These are phyloP conservation scores for Andinoacara biseriatus DNA, from an alignment of 2,113 vertebrate species.

Conservation along the genomic window DNA sequence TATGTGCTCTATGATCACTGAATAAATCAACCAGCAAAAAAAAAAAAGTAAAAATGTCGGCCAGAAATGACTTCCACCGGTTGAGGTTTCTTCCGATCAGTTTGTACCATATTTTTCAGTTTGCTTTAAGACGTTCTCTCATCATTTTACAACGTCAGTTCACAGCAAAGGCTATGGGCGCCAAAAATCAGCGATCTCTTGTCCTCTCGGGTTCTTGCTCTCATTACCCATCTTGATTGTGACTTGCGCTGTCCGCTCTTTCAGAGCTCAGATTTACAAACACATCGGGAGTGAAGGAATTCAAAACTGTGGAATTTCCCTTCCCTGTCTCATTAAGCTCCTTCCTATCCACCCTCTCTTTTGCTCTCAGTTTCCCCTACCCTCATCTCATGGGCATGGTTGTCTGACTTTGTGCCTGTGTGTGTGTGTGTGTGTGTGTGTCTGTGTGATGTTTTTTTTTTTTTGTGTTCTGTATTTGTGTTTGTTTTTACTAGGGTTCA, in stretches of 20 bases:
- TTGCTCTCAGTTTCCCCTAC: conserved; percentile 27
- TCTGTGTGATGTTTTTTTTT: not conserved
- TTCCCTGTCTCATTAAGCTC: conserved; percentile 64
- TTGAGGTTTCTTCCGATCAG: conserved; percentile 69
- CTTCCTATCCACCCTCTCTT: conserved; percentile 15
- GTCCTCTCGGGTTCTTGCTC: conserved; percentile 31
- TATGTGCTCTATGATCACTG: conserved; percentile 74
- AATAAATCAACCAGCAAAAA: conserved; percentile 65
- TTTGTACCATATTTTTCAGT: conserved; percentile 53
- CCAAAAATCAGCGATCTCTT: conserved; percentile 61
- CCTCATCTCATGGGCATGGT: conserved; percentile 62
- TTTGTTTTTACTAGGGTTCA: conserved; percentile 23
- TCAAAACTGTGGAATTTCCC: conserved; percentile 63
- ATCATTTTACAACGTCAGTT: conserved; percentile 63
- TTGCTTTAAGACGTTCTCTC: conserved; percentile 47
- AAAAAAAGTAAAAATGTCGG: conserved; percentile 57
- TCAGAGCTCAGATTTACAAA: conserved; percentile 70
- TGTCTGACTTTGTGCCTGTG: conserved; percentile 58
- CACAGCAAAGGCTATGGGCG: conserved; percentile 52
- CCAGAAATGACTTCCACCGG: conserved; percentile 67
- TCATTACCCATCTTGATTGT: conserved; percentile 79
- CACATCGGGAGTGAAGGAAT: conserved; percentile 67
- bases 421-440: conserved; percentile 41
- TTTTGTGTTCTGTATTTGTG: conserved; percentile 18
- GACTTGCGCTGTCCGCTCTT: conserved; percentile 78